Evolutionary conservation across 2,888 invertebrate genomes (phyloP).

Genomic region (Ophion costatus): DNA sequence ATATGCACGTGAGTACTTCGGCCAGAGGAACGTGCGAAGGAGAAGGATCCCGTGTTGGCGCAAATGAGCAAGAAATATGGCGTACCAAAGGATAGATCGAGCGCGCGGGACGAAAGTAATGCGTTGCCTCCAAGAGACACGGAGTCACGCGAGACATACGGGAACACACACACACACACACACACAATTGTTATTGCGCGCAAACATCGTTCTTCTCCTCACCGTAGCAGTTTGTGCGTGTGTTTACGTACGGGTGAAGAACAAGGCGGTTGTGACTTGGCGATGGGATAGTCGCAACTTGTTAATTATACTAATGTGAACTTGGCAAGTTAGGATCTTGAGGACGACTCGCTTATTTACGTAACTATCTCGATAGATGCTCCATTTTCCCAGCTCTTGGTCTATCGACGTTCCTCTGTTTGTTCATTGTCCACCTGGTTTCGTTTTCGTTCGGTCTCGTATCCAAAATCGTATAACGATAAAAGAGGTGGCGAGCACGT

Average conservation of each 20-base stretch:
- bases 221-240: slow-evolving; percentile 8
- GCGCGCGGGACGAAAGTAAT: slow-evolving; percentile 52
- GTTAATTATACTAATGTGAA: slow-evolving; percentile 75
- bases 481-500: too few species aligned
- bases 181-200: slow-evolving; percentile 72
- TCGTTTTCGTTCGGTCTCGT: too few species aligned
- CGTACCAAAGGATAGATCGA: slow-evolving; percentile 29
- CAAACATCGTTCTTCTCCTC: slow-evolving; percentile 17
- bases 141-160: slow-evolving; percentile 64
- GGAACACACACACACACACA: slow-evolving; percentile 71
- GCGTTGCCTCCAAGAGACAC: slow-evolving; percentile 49
- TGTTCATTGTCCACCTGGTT: too few species aligned
- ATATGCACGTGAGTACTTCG: slow-evolving; percentile 21
- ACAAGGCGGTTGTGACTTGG: slow-evolving; percentile 47
- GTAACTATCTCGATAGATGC: neutral
- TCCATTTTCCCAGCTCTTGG: too few species aligned
- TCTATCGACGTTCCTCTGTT: too few species aligned
- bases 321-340: slow-evolving; percentile 65
- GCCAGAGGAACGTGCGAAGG: slow-evolving; percentile 29
- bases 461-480: too few species aligned
- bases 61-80: slow-evolving; percentile 27
- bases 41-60: slow-evolving; percentile 37
- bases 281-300: slow-evolving; percentile 71
- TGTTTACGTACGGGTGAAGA: slow-evolving; percentile 33
- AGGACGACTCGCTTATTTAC: slow-evolving; percentile 59